Evolutionary conservation across 2,797 vertebrate genomes (phyloP), one percentile per base, ranked within the genome.

Genomic region (Poeciliopsis paucimaculata): DNA sequence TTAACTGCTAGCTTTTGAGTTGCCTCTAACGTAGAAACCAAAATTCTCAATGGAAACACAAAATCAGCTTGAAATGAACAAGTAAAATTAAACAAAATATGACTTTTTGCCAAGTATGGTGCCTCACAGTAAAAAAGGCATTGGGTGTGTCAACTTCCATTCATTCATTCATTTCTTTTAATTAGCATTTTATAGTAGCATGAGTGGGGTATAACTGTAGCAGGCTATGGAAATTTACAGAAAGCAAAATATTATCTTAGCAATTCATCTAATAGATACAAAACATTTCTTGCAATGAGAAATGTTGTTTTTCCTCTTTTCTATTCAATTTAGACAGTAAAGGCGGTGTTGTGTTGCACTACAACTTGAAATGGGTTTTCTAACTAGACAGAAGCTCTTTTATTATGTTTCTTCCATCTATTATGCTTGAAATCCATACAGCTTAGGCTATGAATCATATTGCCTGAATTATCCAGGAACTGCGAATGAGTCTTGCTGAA

Each of bases 371-470:
- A 79, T 46, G 45, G 70, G 71, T 79, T 53, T 84, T 87, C 72
- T 77, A 84, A 70, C 39, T 39, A 79, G 71, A 85, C 81, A 78
- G 79, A 82, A 80, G 76, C 66, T 70, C 23, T 70, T 70, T 70
- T 18, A 89, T 86, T 86, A 66, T 77, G 23, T 79, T 87, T 76
- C 77, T 79, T 80, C 66, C 66, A 70, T 43, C 39, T n/a, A 70
- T n/a, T 70, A 43, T n/a, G 66, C 39, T 85, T 12, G 15, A 79
- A 83, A 87, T 89, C 84, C 86, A 88, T 81, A 87, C 73, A 74
- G 77, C 83, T 89, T 87, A 88, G 84, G 73, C 78, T 75, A 82
- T 87, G 87, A 91, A 80, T 91, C 82, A 87, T 84, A 77, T 57
- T 76, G 73, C 80, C 80, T 77, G 73, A 89, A 84, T 91, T 88